Percentiles rank a stretch among this genome's conserved stretches.
Evolutionary conservation across 2,888 invertebrate species (phyloP).

Genomic region (Drosophila longiperda): DNA sequence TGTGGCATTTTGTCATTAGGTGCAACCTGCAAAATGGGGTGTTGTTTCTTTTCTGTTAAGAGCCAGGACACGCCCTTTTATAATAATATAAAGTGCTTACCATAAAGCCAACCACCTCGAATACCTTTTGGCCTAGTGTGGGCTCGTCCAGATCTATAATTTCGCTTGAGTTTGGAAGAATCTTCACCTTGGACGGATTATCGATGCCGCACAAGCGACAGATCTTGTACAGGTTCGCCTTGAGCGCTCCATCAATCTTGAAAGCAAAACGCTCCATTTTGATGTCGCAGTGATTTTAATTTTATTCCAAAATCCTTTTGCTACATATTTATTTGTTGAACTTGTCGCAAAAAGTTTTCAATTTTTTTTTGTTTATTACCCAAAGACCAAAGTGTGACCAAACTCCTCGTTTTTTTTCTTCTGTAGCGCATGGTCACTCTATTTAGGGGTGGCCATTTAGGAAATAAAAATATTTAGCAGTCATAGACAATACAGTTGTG

Average conservation of each 20-base stretch:
- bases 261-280: slow-evolving; percentile 84
- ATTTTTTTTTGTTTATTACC: slow-evolving; percentile 67
- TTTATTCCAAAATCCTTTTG: slow-evolving; percentile 4
- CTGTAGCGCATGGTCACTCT: slow-evolving; percentile 16
- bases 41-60: neutral
- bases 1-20: slow-evolving; percentile 88
- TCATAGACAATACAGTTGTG: neutral
- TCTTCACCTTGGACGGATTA: slow-evolving; percentile 82
- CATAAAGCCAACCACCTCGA: slow-evolving; percentile 79
- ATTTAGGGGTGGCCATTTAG: slow-evolving; percentile 25
- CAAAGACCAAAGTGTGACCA: slow-evolving; percentile 42
- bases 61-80: neutral
- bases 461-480: neutral
- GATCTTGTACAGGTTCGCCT: slow-evolving; percentile 83
- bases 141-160: slow-evolving; percentile 80
- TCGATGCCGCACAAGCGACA: slow-evolving; percentile 85
- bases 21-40: slow-evolving; percentile 84
- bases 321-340: slow-evolving; percentile 51
- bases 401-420: neutral
- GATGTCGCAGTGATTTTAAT: slow-evolving; percentile 5
- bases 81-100: slow-evolving; percentile 51
- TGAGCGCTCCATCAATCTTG: slow-evolving; percentile 83
- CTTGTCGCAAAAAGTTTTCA: slow-evolving; percentile 32
- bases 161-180: slow-evolving; percentile 58
- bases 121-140: slow-evolving; percentile 81